Conservation (phyloP, 2,888 invertebrate genomes). For the Sphinx pinastri region DNA sequence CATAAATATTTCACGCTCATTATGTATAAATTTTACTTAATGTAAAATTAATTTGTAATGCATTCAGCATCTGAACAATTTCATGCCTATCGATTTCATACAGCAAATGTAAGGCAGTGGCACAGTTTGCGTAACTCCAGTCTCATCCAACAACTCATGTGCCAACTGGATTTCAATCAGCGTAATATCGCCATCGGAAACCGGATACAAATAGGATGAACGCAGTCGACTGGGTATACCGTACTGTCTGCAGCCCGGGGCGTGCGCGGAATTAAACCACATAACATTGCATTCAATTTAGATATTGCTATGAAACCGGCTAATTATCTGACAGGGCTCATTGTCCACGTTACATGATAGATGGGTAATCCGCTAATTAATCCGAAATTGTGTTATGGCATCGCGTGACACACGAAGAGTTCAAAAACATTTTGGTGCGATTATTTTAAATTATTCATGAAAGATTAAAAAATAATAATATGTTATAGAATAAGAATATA, state of each 20-base stretch:
- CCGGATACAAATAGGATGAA: constrained; percentile 37
- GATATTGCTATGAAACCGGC: constrained; percentile 32
- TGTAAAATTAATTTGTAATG: background rate
- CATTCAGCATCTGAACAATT: background rate
- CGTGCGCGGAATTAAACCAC: constrained; percentile 47
- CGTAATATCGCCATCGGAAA: constrained; percentile 27
- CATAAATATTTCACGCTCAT: too few species aligned
- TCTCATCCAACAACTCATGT: constrained; percentile 21
- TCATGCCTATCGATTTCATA: background rate
- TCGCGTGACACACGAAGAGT: too few species aligned
- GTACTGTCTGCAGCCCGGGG: constrained; percentile 42
- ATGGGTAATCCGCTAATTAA: constrained; percentile 1
- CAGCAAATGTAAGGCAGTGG: background rate
- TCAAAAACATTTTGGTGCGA: too few species aligned
- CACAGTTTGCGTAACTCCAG: constrained; percentile 16
- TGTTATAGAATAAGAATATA: too few species aligned
- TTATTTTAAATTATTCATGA: too few species aligned
- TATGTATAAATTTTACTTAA: too few species aligned
- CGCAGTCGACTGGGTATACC: constrained; percentile 31
- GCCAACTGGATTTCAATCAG: constrained; percentile 27
- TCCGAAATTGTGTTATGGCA: background rate
- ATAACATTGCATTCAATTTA: constrained; percentile 44
- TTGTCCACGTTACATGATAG: background rate
- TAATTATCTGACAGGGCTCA: constrained; percentile 13
- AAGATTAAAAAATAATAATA: too few species aligned